Conservation (phyloP, 2,113 vertebrate species). For the Salminus brasiliensis region DNA sequence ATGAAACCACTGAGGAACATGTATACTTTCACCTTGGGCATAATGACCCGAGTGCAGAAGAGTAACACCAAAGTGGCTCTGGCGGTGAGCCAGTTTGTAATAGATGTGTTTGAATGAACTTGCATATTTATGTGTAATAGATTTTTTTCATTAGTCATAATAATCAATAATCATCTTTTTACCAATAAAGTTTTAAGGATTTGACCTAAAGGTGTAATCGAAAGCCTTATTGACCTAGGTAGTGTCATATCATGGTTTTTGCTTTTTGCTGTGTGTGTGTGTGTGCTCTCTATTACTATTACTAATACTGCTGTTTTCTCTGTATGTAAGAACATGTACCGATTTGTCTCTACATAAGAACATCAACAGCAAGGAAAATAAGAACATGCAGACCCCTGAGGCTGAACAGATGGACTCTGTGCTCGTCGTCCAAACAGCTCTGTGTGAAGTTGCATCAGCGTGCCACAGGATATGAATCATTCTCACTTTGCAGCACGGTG, state of each 20-base stretch:
- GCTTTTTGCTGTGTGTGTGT: background rate
- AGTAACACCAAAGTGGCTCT: background rate
- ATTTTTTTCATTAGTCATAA: background rate
- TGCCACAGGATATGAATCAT: slow-evolving; percentile 48
- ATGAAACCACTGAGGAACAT: slow-evolving; percentile 46
- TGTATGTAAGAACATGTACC: too few relatives aligned
- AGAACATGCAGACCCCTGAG: slow-evolving; percentile 19
- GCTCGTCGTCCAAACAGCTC: slow-evolving; percentile 29
- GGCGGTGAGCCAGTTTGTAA: background rate
- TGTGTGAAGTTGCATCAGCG: slow-evolving; percentile 43
- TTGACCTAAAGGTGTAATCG: background rate
- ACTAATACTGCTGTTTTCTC: too few relatives aligned
- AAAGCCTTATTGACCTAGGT: background rate
- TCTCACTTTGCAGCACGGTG: slow-evolving; percentile 14
- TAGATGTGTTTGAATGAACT: background rate
- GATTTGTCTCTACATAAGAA: too few relatives aligned
- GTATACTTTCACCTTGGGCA: background rate
- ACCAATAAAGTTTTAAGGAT: background rate
- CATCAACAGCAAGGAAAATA: too few relatives aligned
- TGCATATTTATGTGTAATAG: background rate
- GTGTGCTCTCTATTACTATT: background rate
- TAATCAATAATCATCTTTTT: too few relatives aligned
- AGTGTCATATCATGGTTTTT: background rate
- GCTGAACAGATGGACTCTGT: slow-evolving; percentile 37
- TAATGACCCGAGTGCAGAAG: background rate